Evolutionary conservation across 2,113 vertebrate species (phyloP).

Genomic region (Lophura nycthemera): DNA sequence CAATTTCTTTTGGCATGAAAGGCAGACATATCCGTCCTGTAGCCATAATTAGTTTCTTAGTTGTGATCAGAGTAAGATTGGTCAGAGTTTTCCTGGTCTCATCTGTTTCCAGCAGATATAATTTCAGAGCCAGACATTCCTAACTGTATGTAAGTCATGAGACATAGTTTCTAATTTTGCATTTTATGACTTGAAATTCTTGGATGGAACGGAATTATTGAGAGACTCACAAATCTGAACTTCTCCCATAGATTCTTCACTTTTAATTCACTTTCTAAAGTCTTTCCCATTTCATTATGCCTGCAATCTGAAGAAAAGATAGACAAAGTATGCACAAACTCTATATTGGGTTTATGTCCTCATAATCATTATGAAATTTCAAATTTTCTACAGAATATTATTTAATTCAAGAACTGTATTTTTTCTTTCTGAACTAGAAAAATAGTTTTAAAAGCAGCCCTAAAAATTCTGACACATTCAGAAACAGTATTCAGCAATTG

Average conservation of each 20-base stretch:
- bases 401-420: background rate
- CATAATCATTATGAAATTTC: background rate
- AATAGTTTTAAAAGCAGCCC: constrained; percentile 10
- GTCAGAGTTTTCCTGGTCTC: constrained; percentile 59
- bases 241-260: background rate
- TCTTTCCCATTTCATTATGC: background rate
- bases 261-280: background rate
- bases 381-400: background rate
- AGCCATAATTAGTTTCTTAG: constrained; percentile 9
- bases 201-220: background rate
- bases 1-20: background rate
- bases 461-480: constrained; percentile 10
- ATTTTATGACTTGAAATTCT: background rate
- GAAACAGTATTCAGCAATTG: constrained; percentile 10
- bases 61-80: background rate
- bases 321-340: background rate
- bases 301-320: background rate
- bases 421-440: background rate
- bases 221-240: constrained; percentile 15
- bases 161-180: constrained; percentile 47
- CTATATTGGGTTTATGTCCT: background rate
- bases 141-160: constrained; percentile 49
- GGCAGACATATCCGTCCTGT: background rate
- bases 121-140: constrained; percentile 42
- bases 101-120: constrained; percentile 63